Conservation (phyloP, 2,113 vertebrate genomes). For the Microtus richardsoni region DNA sequence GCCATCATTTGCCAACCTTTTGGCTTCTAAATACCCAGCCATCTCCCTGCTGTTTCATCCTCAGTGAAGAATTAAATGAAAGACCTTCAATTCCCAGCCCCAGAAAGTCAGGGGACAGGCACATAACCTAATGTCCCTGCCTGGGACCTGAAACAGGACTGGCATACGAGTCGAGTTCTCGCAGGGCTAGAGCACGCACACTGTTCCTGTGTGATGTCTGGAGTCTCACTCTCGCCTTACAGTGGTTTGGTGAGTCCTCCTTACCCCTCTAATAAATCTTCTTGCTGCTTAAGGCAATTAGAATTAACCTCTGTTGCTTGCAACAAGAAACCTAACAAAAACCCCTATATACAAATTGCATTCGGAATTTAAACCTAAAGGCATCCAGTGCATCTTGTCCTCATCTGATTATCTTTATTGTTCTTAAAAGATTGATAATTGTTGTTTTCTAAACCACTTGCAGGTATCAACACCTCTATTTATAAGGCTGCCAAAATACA, state of each 20-base stretch:
- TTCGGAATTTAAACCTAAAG: neutral
- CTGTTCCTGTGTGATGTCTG: neutral
- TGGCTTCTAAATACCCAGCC: constrained; percentile 5
- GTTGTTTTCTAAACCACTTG: neutral
- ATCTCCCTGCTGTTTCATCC: neutral
- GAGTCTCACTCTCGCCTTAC: neutral
- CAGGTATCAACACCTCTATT: neutral
- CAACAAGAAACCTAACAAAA: neutral
- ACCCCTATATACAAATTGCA: too few species aligned
- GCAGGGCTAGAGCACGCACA: neutral
- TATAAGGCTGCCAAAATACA: neutral
- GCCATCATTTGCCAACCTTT: neutral
- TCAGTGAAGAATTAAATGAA: neutral
- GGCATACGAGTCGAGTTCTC: neutral
- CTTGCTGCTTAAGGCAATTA: neutral
- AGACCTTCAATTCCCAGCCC: neutral
- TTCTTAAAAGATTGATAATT: neutral
- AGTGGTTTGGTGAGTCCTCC: neutral
- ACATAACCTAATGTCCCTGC: neutral
- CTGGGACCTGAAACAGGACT: neutral
- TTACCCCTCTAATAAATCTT: neutral
- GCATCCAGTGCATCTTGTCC: too few species aligned
- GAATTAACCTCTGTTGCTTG: neutral
- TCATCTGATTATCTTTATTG: neutral
- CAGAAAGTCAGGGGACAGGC: neutral